These are phyloP conservation scores for Epinephelus lanceolatus DNA, from an alignment of 2,113 vertebrate genomes.

Conservation along the genomic window DNA sequence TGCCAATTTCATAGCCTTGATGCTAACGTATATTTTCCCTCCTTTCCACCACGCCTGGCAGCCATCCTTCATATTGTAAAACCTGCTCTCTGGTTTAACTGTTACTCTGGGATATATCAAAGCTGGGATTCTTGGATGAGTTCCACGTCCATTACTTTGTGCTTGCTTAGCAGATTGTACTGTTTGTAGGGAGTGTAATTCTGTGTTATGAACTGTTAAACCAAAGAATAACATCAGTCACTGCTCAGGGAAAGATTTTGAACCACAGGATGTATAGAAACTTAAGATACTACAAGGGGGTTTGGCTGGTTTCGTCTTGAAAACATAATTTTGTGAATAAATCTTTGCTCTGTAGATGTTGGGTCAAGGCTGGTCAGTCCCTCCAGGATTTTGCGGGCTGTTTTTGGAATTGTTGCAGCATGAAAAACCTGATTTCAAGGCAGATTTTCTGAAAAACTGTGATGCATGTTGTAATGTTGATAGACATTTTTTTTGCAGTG, in stretches of 20 bases:
- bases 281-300: not conserved
- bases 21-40: constrained; percentile 5
- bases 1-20: constrained; percentile 17
- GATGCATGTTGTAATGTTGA: too few relatives aligned
- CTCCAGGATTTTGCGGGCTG: too few relatives aligned
- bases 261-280: constrained; percentile 3
- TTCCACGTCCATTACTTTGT: constrained; percentile 55
- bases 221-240: constrained; percentile 10
- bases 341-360: not conserved
- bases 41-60: constrained; percentile 38
- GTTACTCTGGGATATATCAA: constrained; percentile 65
- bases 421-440: too few relatives aligned
- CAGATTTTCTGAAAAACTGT: too few relatives aligned
- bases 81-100: constrained; percentile 52
- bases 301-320: not conserved
- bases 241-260: not conserved
- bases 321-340: not conserved
- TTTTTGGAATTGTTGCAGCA: not conserved
- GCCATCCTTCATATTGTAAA: constrained; percentile 49
- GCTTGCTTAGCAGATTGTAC: constrained; percentile 39
- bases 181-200: constrained; percentile 28
- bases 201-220: constrained; percentile 43
- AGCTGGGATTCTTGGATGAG: constrained; percentile 46
- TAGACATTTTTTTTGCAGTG: too few relatives aligned
- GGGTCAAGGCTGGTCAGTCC: not conserved